Evolutionary conservation across 2,888 invertebrate genomes (phyloP), one percentile per base, ranked within the genome.

Genomic region (Tryphoninae sp.): DNA sequence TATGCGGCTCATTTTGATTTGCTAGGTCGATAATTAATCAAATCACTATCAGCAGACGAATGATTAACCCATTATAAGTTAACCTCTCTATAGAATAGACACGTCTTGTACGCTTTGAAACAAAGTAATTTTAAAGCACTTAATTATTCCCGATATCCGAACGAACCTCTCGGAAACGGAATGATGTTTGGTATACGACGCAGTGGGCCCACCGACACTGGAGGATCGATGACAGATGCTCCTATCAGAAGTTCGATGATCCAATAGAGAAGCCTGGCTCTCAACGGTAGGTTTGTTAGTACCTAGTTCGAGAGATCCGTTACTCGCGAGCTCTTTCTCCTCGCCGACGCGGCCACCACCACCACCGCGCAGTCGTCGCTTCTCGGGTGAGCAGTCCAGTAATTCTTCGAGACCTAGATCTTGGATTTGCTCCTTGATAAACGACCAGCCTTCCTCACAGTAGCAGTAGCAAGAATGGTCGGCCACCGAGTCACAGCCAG

Each of bases 161-260:
- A 53, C 73, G 22, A 65, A 81, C 81, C 81, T 81, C 33, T 78
- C 78, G 55, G 81, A 78, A 16, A 71, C 78, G n/a, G 81, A 81
- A 49, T 81, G 78, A 13, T 77, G 83, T n/a, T 82, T 83, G 78
- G 85, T 86, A 78, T 86, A 86, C 88, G 86, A 87, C 40, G 86
- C 80, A 22, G 84, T 84, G 9, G 83, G 72, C n/a, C 85, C 79
- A n/a, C 80, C 78, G 2, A 85, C 80, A 19, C 79, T 83, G 7
- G 77, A 81, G n/a, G 79, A 49, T 45, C 74, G 81, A 53, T 86
- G 81, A 62, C 77, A 83, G 55, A 80, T n/a, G 6, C 61, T 75
- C 16, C 67, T 62, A 19, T 59, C 71, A 7, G 75, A 81, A 65
- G 42, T 78, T n/a, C 71, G 69, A 49, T 83, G 82, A 26, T 78